A percentile compares a stretch with the other conserved stretches of the same genome.
These are phyloP conservation scores for Drosophila rellima DNA, from an alignment of 2,888 invertebrate species.

Conservation along the genomic window DNA sequence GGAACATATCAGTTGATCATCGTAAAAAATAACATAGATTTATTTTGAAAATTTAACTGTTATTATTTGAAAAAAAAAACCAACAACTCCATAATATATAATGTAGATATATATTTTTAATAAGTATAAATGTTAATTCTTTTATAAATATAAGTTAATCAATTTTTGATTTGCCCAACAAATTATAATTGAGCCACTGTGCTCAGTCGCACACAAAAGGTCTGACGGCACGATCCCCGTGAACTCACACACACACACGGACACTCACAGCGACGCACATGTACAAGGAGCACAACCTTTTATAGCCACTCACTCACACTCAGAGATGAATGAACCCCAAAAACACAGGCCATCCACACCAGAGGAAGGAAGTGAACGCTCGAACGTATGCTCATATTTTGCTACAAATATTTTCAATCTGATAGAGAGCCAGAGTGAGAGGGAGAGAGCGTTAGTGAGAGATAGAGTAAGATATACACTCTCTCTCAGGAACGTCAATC, in stretches of 20 bases:
- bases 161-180: not conserved
- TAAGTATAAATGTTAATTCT: not conserved
- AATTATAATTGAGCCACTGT: slow-evolving; percentile 64
- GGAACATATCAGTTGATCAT: not conserved
- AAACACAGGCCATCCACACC: slow-evolving; percentile 29
- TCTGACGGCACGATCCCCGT: slow-evolving; percentile 69
- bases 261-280: slow-evolving; percentile 41
- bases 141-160: not conserved
- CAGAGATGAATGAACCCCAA: slow-evolving; percentile 49
- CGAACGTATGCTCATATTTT: slow-evolving; percentile 77
- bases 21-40: not conserved
- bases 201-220: slow-evolving; percentile 53
- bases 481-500: slow-evolving; percentile 25
- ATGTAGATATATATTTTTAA: not conserved
- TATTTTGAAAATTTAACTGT: not conserved
- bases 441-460: slow-evolving; percentile 12
- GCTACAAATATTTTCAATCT: slow-evolving; percentile 57
- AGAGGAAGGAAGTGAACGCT: slow-evolving; percentile 67
- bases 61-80: not conserved
- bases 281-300: slow-evolving; percentile 52
- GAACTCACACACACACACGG: slow-evolving; percentile 56
- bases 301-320: slow-evolving; percentile 58
- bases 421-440: slow-evolving; percentile 18
- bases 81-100: not conserved
- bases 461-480: not conserved